These are phyloP conservation scores for silkworm (Bombyx mori) DNA, from an alignment of 1,140 invertebrate genomes.

Conservation along the genomic window ASM3026992v2 NC_085110.1:16165001-16165500, in stretches of 20 bases:
- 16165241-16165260: constrained; percentile 81
- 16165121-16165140: constrained; percentile 84
- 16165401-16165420: constrained; percentile 81
- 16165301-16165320: constrained; percentile 81
- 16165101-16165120: constrained; percentile 80
- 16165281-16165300: constrained; percentile 82
- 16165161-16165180: constrained; percentile 81
- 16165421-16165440: constrained; percentile 85
- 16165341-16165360: constrained; percentile 87
- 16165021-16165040: constrained; percentile 84
- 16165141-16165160: constrained; percentile 83
- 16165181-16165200: constrained; percentile 78
- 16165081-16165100: constrained; percentile 85
- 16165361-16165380: constrained; percentile 82
- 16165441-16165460: constrained; percentile 81
- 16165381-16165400: constrained; percentile 78
- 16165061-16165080: constrained; percentile 84
- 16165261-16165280: constrained; percentile 79
- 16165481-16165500: constrained; percentile 82
- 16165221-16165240: constrained; percentile 86
- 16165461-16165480: constrained; percentile 81
- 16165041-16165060: constrained; percentile 87
- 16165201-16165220: constrained; percentile 84
- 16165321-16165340: constrained; percentile 80
- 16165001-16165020: constrained; percentile 77